Evolutionary conservation across 1,140 invertebrate species (phyloP), one percentile per base, ranked within the genome.

Genomic region (Platyscapa corneri): DNA sequence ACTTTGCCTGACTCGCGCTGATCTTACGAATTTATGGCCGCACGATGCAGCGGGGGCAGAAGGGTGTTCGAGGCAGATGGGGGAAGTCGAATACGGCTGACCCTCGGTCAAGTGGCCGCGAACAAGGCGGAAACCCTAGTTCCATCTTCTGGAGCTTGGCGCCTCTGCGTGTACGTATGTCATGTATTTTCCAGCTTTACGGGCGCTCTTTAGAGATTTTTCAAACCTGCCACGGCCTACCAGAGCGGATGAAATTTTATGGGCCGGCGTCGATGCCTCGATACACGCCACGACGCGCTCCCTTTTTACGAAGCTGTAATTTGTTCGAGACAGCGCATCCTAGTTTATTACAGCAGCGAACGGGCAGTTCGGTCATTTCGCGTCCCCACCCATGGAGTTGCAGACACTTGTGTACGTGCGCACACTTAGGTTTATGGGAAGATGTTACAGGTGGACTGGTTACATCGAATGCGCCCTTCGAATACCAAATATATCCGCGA

Each of bases 21-120:
- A 85, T 83, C 83, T 83, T 83, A 87, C 75, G 80, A 80, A 85
- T 85, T 85, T 87, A 87, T 79, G 83, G 60, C 18, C 14, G 60
- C 49, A 46, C 42, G 42, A 46, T 5, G 42, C 42, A 46, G 12
- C 42, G 12, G 42, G 42, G 42, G 5, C 12, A 12, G 42, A 7
- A 46, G 42, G 42, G 42, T 12, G 42, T n/a, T n/a, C n/a, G n/a
- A n/a, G n/a, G 42, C 42, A 12, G 5, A 12, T 5, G 18, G 56
- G 42, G 64, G 60, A 42, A 46, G 39, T 3, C n/a, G 78, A 32
- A 2, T 37, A 18, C 16, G 74, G 34, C 83, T 85, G 77, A 85
- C 83, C 83, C 83, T 85, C 77, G 83, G 64, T 74, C 83, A 34
- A 70, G 65, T 56, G 32, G 14, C 23, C 56, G 56, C 56, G 56